A percentile compares a stretch with the other conserved stretches of the same genome.
Conservation (phyloP, 2,113 vertebrate genomes). For the Pseudorasbora parva region DNA sequence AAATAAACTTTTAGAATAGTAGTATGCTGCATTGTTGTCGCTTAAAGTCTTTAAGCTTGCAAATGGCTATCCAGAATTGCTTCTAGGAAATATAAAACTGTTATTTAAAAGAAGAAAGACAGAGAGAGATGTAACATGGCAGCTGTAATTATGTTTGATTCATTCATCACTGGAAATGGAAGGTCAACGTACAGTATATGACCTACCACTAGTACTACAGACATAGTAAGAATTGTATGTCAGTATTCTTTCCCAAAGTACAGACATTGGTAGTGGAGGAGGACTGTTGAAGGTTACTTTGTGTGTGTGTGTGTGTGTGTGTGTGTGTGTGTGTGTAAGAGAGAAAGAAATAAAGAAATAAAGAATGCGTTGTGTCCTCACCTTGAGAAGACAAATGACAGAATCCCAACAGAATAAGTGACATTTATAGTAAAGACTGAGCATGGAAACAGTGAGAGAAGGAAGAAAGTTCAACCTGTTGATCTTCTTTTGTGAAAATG, state of each 20-base stretch:
- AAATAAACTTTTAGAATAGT: neutral
- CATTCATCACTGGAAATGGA: neutral
- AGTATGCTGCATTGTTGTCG: neutral
- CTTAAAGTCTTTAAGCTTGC: neutral
- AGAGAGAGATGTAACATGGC: neutral
- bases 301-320: neutral
- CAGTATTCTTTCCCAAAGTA: neutral
- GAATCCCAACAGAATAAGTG: slow-evolving; percentile 49
- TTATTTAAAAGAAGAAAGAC: neutral
- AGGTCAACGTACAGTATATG: neutral
- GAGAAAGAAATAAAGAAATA: neutral
- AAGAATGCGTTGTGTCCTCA: slow-evolving; percentile 34
- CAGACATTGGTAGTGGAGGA: neutral
- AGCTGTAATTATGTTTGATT: neutral
- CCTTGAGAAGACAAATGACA: slow-evolving; percentile 43
- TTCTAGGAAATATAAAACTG: neutral
- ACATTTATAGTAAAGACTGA: slow-evolving; percentile 49
- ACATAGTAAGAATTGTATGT: neutral
- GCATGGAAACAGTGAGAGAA: neutral
- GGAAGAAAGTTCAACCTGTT: neutral
- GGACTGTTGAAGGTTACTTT: slow-evolving; percentile 38
- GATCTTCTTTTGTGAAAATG: slow-evolving; percentile 22
- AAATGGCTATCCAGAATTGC: neutral
- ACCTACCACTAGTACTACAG: neutral
- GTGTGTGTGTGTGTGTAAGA: slow-evolving; percentile 21